A percentile compares a stretch with the other conserved stretches of the same genome.
phyloP scores from a whole-genome alignment of 2,888 invertebrate species.

The Xestia sexstrigata region DNA sequence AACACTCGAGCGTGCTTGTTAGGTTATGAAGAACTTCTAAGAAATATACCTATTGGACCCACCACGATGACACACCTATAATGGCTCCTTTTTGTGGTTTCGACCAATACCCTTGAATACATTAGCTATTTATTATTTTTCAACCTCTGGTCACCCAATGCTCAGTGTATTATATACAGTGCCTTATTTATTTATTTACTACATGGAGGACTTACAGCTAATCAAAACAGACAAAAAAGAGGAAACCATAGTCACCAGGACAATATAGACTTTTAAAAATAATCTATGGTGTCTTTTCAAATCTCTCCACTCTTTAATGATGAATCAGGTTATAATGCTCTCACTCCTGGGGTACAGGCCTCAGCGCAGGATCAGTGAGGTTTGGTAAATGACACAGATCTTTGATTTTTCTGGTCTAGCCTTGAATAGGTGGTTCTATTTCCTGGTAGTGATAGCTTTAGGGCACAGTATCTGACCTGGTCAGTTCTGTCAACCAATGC shows the following conservation, averaged over 20 bases:
- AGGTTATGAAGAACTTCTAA: slow-evolving; percentile 71
- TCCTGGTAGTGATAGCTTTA: background rate
- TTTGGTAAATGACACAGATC: background rate
- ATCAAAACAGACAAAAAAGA: too few species aligned
- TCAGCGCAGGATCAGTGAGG: background rate
- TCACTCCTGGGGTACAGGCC: background rate
- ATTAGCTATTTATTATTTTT: background rate
- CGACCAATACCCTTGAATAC: background rate
- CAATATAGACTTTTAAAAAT: too few species aligned
- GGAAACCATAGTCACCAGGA: too few species aligned
- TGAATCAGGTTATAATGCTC: background rate
- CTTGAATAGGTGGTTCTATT: slow-evolving; percentile 8
- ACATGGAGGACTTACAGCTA: too few species aligned
- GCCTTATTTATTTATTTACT: too few species aligned
- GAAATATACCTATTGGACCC: slow-evolving; percentile 70
- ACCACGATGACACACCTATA: slow-evolving; percentile 62
- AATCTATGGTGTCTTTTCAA: too few species aligned
- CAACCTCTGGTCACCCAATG: background rate
- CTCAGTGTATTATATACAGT: background rate
- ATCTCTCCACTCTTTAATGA: too few species aligned
- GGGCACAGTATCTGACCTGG: background rate
- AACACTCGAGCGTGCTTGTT: slow-evolving; percentile 68
- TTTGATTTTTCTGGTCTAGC: background rate
- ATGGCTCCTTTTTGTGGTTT: background rate
- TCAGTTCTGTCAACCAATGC: background rate